Evolutionary conservation across 1,140 invertebrate genomes (phyloP).

Genomic region (Ectropis grisescens): DNA sequence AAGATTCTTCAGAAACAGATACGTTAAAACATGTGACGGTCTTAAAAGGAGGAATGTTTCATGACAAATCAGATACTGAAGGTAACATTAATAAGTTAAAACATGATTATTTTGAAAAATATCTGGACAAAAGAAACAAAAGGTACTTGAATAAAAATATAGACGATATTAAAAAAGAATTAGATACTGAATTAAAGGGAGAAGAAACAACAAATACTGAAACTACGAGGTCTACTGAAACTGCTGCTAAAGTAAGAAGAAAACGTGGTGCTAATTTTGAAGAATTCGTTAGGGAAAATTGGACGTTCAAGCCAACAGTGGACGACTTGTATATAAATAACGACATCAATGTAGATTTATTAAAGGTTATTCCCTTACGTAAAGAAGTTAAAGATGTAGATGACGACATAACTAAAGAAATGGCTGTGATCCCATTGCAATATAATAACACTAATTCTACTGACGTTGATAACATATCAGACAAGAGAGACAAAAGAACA

Average conservation of each 20-base stretch:
- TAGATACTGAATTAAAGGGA: slow-evolving; percentile 31
- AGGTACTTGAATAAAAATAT: slow-evolving; percentile 42
- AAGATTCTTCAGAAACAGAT: slow-evolving; percentile 35
- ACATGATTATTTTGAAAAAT: slow-evolving; percentile 61
- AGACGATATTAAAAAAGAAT: slow-evolving; percentile 24
- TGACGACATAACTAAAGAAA: slow-evolving; percentile 11
- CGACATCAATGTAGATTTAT: slow-evolving; percentile 26
- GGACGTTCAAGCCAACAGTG: slow-evolving; percentile 18
- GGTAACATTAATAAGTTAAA: slow-evolving; percentile 49
- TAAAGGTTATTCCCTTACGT: slow-evolving; percentile 53
- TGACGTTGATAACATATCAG: slow-evolving; percentile 39
- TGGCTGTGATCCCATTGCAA: slow-evolving; percentile 39
- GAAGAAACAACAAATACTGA: slow-evolving; percentile 22
- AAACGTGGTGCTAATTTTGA: slow-evolving; percentile 38
- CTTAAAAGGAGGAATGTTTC: slow-evolving; percentile 52
- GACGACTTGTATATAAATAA: slow-evolving; percentile 20
- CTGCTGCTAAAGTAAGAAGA: slow-evolving; percentile 21
- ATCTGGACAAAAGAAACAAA: slow-evolving; percentile 54
- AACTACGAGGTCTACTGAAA: slow-evolving; percentile 6
- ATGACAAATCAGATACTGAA: slow-evolving; percentile 33
- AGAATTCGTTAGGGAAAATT: slow-evolving; percentile 31
- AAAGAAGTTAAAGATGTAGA: slow-evolving; percentile 16
- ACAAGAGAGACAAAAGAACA: slow-evolving; percentile 62
- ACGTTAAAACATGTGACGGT: slow-evolving; percentile 35
- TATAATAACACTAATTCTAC: slow-evolving; percentile 50